Percentiles rank a stretch among this genome's conserved stretches.
phyloP scores from a whole-genome alignment of 1,140 invertebrate genomes.

The Drosophila parvula region DNA sequence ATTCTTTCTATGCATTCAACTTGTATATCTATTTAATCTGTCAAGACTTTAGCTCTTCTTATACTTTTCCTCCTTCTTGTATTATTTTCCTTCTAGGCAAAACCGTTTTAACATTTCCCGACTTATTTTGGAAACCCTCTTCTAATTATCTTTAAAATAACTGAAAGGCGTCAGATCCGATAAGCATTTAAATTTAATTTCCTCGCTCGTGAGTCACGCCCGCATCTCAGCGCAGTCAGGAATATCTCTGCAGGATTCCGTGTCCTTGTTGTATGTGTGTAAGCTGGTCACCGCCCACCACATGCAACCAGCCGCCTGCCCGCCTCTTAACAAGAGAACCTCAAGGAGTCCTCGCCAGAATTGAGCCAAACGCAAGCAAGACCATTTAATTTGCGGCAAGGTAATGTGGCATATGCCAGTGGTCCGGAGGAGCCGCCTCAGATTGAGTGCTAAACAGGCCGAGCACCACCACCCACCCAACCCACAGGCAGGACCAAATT shows the following conservation, averaged over 20 bases:
- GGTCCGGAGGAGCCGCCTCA: conserved; percentile 51
- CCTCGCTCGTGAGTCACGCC: conserved; percentile 23
- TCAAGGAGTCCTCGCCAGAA: conserved; percentile 11
- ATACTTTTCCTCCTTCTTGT: neutral
- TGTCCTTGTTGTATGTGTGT: conserved; percentile 30
- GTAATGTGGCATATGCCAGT: conserved; percentile 74
- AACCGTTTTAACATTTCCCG: no score
- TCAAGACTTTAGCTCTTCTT: neutral
- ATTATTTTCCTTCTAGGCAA: neutral
- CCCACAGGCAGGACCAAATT: conserved; percentile 1
- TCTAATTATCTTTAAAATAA: neutral
- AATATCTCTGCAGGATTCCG: conserved; percentile 25
- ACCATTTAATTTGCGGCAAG: conserved; percentile 80
- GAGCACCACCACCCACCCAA: conserved; percentile 15
- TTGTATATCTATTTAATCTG: no score
- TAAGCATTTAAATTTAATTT: neutral
- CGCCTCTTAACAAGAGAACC: conserved; percentile 51
- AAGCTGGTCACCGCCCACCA: conserved; percentile 42
- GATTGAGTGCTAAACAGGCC: conserved; percentile 78
- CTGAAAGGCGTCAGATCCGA: neutral
- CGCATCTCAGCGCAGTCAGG: conserved; percentile 10
- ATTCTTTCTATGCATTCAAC: neutral
- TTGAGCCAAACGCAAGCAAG: conserved; percentile 65
- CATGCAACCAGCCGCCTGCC: conserved; percentile 54
- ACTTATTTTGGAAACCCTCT: neutral